Conservation (phyloP, 2,113 vertebrate species). For the Psettodes erumei region DNA sequence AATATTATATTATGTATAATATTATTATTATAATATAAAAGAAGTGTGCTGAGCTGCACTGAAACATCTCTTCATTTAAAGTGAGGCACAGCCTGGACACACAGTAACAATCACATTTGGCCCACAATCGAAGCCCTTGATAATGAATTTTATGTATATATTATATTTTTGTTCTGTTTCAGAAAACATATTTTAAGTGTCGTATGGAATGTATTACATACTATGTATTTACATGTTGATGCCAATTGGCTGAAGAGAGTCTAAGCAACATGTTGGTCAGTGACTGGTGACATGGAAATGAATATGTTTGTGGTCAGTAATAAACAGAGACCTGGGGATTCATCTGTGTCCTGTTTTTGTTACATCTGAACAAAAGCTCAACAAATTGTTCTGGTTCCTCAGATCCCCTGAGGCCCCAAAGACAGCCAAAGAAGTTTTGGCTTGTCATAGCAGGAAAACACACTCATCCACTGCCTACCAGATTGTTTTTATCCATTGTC, state of each 20-base stretch:
- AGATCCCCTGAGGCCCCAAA: not conserved
- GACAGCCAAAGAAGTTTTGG: too few species aligned
- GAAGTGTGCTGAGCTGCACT: not conserved
- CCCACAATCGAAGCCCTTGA: not conserved
- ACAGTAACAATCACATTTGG: not conserved
- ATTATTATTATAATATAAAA: too few species aligned
- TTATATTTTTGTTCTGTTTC: not conserved
- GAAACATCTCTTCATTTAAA: conserved; percentile 1
- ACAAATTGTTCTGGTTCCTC: not conserved
- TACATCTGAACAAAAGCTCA: not conserved
- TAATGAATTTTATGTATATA: not conserved
- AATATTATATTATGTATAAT: too few species aligned
- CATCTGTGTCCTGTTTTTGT: not conserved
- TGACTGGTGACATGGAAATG: conserved; percentile 24
- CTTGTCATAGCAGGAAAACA: too few species aligned
- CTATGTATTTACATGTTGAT: not conserved
- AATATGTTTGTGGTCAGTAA: conserved; percentile 45
- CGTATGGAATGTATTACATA: not conserved
- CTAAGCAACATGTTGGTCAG: conserved; percentile 2
- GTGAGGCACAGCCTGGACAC: not conserved
- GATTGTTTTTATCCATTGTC: too few species aligned
- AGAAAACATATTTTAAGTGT: not conserved
- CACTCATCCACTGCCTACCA: too few species aligned
- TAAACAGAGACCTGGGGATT: conserved; percentile 35
- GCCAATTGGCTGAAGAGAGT: not conserved